phyloP scores from a whole-genome alignment of 2,888 invertebrate species.

The Psococerastis gibbosa region DNA sequence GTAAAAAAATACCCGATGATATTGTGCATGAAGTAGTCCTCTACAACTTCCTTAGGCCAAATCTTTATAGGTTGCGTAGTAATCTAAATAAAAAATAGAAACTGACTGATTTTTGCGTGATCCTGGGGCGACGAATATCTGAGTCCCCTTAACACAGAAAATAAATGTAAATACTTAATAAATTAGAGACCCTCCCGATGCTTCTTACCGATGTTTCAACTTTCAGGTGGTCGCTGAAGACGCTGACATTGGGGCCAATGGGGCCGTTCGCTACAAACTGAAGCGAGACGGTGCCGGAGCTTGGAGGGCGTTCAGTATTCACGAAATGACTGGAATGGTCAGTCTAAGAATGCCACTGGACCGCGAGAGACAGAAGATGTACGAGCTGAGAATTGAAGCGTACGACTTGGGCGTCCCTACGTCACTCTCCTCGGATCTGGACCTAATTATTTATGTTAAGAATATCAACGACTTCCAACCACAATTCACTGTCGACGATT shows the following conservation, averaged over 20 bases:
- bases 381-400: slow-evolving; percentile 79
- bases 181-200: too few species aligned
- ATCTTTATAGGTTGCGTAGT: too few species aligned
- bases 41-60: too few species aligned
- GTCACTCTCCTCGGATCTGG: slow-evolving; percentile 68
- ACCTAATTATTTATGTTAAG: slow-evolving; percentile 68
- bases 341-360: slow-evolving; percentile 52
- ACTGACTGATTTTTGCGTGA: too few species aligned
- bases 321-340: slow-evolving; percentile 58
- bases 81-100: too few species aligned
- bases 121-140: too few species aligned
- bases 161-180: too few species aligned
- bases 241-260: slow-evolving; percentile 76
- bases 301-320: slow-evolving; percentile 63
- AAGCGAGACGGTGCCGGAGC: slow-evolving; percentile 64
- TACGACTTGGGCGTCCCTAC: slow-evolving; percentile 77
- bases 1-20: too few species aligned
- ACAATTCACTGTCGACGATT: slow-evolving; percentile 55
- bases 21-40: too few species aligned
- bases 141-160: too few species aligned
- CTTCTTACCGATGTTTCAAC: too few species aligned
- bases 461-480: slow-evolving; percentile 82
- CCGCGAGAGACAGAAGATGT: slow-evolving; percentile 66
- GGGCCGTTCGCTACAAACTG: slow-evolving; percentile 68
- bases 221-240: slow-evolving; percentile 56